phyloP scores from a whole-genome alignment of 2,797 vertebrate species.

The Eurystomus glaucurus region DNA sequence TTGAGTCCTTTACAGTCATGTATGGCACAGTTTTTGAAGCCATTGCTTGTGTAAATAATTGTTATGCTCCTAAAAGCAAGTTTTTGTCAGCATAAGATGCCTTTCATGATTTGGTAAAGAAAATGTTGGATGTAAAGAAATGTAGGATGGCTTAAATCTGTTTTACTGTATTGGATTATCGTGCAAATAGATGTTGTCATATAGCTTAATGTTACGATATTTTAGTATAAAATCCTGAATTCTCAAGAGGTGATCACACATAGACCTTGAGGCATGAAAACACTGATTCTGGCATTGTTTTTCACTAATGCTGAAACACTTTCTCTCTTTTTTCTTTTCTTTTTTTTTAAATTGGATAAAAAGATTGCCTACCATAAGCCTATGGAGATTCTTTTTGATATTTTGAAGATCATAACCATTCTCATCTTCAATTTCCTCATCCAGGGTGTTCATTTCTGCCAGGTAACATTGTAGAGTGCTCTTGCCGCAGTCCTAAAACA shows the following conservation, averaged over 20 bases:
- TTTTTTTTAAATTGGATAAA: not conserved
- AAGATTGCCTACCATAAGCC: slow-evolving; percentile 7
- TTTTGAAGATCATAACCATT: rapidly evolving
- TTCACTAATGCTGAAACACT: not conserved
- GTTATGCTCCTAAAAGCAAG: not conserved
- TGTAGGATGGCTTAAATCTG: not conserved
- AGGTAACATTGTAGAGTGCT: slow-evolving; percentile 41
- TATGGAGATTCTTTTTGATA: not conserved
- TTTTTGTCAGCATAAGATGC: not conserved
- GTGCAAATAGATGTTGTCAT: not conserved
- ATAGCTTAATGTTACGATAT: rapidly evolving
- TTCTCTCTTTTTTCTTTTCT: not conserved
- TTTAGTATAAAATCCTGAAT: not conserved
- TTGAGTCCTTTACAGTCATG: not conserved
- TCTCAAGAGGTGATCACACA: not conserved
- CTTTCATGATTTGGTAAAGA: not conserved
- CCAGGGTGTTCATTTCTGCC: slow-evolving; percentile 20
- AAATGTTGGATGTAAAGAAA: too few relatives aligned
- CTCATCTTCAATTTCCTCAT: not conserved
- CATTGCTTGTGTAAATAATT: not conserved
- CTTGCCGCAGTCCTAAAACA: slow-evolving; percentile 47
- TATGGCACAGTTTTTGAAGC: not conserved
- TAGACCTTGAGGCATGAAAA: not conserved
- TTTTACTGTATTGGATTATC: not conserved
- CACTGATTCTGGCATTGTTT: not conserved